Evolutionary conservation across 1,140 invertebrate genomes (phyloP).

Genomic region (Vollenhovia emeryi): DNA sequence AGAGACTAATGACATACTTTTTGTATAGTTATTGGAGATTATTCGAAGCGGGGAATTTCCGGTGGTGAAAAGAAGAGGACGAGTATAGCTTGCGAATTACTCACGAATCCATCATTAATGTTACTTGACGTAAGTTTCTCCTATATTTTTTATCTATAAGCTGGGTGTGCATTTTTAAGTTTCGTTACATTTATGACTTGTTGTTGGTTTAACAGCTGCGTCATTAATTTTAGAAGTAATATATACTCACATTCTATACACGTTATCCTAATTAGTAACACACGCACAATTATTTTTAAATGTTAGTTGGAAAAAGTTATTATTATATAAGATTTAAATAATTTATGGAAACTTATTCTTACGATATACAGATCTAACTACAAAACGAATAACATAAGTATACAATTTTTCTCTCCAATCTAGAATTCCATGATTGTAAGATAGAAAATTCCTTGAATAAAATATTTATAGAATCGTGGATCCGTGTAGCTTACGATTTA

Average conservation of each 20-base stretch:
- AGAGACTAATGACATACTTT: slow-evolving; percentile 9
- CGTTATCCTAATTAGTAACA: too few species aligned
- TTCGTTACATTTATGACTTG: not conserved
- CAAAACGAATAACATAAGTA: not conserved
- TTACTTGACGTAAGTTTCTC: slow-evolving; percentile 91
- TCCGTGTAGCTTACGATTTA: not conserved
- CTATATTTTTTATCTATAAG: slow-evolving; percentile 1
- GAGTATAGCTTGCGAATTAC: slow-evolving; percentile 94
- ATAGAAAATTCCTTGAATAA: not conserved
- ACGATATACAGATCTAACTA: not conserved
- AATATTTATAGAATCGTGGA: not conserved
- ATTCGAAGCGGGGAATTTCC: slow-evolving; percentile 91
- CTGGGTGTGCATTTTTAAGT: not conserved
- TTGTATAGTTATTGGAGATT: slow-evolving; percentile 91
- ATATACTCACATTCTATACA: not conserved
- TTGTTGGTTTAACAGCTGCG: not conserved
- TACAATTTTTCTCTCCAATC: not conserved
- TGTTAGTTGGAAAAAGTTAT: slow-evolving; percentile 3
- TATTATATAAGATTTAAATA: not conserved
- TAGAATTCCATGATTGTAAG: not conserved
- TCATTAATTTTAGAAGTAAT: not conserved
- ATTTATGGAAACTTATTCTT: not conserved
- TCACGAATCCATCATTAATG: slow-evolving; percentile 94
- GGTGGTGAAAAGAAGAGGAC: slow-evolving; percentile 95
- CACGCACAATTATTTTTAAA: slow-evolving; percentile 1